These are phyloP conservation scores for Trachymyrmex septentrionalis DNA, from an alignment of 1,140 invertebrate genomes.

Conservation along the genomic window DNA sequence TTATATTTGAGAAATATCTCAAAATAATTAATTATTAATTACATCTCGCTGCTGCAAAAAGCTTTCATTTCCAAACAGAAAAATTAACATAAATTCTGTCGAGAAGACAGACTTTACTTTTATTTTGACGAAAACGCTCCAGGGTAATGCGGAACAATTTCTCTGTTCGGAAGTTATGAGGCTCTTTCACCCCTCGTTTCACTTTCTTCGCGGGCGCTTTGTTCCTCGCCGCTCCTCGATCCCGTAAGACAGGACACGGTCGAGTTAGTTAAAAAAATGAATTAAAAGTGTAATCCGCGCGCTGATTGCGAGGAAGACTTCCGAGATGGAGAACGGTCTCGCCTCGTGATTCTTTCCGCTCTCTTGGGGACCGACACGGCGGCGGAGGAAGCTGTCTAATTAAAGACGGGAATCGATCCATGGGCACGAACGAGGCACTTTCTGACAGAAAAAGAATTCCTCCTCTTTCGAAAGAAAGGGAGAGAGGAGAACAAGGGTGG, in stretches of 20 bases:
- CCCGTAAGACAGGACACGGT: constrained; percentile 66
- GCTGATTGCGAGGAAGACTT: constrained; percentile 80
- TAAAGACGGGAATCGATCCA: constrained; percentile 80
- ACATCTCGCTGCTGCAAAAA: neutral
- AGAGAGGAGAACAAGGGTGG: neutral
- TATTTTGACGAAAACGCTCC: constrained; percentile 35
- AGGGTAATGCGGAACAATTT: constrained; percentile 25
- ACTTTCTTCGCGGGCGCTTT: constrained; percentile 55
- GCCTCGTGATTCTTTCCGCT: constrained; percentile 82
- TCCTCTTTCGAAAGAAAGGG: constrained; percentile 36
- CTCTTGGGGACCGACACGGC: constrained; percentile 79
- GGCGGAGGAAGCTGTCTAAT: constrained; percentile 83
- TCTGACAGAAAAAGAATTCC: constrained; percentile 71
- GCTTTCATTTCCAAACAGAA: neutral
- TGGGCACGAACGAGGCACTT: constrained; percentile 71
- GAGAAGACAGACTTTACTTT: neutral
- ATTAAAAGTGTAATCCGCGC: constrained; percentile 84
- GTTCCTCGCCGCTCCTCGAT: constrained; percentile 50
- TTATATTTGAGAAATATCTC: neutral
- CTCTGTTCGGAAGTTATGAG: constrained; percentile 56
- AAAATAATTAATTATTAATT: neutral
- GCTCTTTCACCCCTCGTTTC: constrained; percentile 66
- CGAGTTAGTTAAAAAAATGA: constrained; percentile 83
- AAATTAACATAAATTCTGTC: constrained; percentile 5
- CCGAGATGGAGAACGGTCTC: constrained; percentile 78